A percentile compares a stretch with the other conserved stretches of the same genome.
These are phyloP conservation scores for Rotaria macrura DNA, from an alignment of 2,888 invertebrate species.

Conservation along the genomic window DNA sequence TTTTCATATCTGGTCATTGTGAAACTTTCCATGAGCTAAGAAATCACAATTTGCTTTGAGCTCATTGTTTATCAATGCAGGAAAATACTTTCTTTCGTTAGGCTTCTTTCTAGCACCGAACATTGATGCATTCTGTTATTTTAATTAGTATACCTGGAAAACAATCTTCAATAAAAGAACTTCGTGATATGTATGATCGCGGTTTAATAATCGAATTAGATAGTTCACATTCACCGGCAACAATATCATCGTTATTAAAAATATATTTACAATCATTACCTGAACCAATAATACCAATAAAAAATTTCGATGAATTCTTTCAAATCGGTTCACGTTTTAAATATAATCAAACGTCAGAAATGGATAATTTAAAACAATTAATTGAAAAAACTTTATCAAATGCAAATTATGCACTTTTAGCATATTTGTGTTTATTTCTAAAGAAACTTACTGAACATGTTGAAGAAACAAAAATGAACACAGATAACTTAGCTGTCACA, in stretches of 20 bases:
- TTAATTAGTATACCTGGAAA: neutral
- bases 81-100: neutral
- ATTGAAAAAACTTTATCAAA: neutral
- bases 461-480: neutral
- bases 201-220: neutral
- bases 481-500: neutral
- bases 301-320: slow-evolving; percentile 3
- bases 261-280: slow-evolving; percentile 2
- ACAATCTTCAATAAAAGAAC: neutral
- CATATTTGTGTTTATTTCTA: slow-evolving; percentile 1
- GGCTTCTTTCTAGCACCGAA: too few relatives aligned
- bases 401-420: neutral
- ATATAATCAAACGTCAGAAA: neutral
- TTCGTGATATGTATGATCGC: slow-evolving; percentile 20
- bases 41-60: too few relatives aligned
- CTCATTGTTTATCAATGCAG: too few relatives aligned
- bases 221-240: neutral
- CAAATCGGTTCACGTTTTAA: neutral
- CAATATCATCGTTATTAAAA: neutral
- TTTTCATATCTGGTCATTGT: too few relatives aligned
- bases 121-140: too few relatives aligned
- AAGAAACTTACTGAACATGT: neutral
- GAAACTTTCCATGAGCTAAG: too few relatives aligned
- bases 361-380: neutral
- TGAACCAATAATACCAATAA: neutral